Percentiles rank a stretch among this genome's conserved stretches.
Evolutionary conservation across 2,888 invertebrate genomes (phyloP).

Genomic region (Chrysodeixis includens): DNA sequence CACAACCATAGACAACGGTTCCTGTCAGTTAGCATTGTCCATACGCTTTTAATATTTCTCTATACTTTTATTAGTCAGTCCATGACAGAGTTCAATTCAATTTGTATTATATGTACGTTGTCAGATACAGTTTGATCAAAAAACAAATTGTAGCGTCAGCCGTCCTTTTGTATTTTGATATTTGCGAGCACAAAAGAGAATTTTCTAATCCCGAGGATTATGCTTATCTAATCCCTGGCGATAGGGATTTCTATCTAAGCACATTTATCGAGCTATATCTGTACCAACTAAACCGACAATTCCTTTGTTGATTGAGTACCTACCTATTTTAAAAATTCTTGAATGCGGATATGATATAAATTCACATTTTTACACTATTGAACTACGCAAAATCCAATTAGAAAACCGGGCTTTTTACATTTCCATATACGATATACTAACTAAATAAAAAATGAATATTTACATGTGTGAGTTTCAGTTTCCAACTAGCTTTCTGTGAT

Average conservation of each 20-base stretch:
- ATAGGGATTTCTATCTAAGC: conserved; percentile 14
- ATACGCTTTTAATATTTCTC: no score
- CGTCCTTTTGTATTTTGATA: conserved; percentile 7
- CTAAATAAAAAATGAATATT: not conserved
- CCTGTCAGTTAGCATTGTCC: not conserved
- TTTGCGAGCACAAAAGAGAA: conserved; percentile 21
- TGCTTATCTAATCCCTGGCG: conserved; percentile 19
- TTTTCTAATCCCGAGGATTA: conserved; percentile 25
- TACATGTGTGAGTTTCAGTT: not conserved
- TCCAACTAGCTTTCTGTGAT: not conserved
- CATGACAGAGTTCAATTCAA: not conserved
- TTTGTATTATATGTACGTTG: not conserved
- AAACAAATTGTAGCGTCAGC: conserved; percentile 2
- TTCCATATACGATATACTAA: not conserved
- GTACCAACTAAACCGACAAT: not conserved
- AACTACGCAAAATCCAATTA: not conserved
- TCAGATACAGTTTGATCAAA: not conserved
- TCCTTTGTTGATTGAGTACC: not conserved
- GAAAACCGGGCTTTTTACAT: not conserved
- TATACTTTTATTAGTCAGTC: not conserved
- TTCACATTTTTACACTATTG: not conserved
- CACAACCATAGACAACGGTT: not conserved
- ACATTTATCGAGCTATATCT: conserved; percentile 12
- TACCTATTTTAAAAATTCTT: not conserved
- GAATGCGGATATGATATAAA: not conserved